Base-by-base conservation (phyloP, 2,113 vertebrate genomes). In the Thryonomys swinderianus region DNA sequence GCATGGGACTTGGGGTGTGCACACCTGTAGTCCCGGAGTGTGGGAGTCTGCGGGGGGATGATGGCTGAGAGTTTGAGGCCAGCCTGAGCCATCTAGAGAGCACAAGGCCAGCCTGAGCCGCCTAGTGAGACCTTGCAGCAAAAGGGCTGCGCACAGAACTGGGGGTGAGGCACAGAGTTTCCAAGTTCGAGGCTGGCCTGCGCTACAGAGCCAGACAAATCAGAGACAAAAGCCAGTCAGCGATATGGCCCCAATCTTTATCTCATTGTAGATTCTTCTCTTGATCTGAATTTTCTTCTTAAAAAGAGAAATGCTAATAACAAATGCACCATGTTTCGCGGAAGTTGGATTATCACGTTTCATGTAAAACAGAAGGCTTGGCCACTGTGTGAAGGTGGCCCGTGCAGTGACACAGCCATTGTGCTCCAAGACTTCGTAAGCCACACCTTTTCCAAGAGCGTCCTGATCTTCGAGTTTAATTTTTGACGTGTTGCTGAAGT, bases 291-390 rank as follows among this genome's bases (percentile, higher is more conserved):
- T 88, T 88, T 74, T 66, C n/a, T 71, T 55, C 61, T 57, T 82
- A 48, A 93, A 85, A 88, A 55, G 2, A 91, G 64, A 85, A 73
- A 66, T 71, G 7, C 59, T 85, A 74, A 91, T 13, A 80, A 91
- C 7, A 92, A 79, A 64, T 40, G 27, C 14, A 32, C 0, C 2
- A 10, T 20, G 1, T 18, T 92, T 61, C n/a, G 79, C 20, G 23
- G 37, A 66, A 87, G 12, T 45, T 8, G 2, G 17, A 84, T 48
- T 27, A 11, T 51, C 76, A 57, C 40, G 55, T 48, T 71, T 18
- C 45, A 51, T 64, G 20, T 69, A 87, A 94, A 85, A 8, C 32
- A 92, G 66, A 79, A 71, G 55, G 59, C 55, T 86, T 73, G 7
- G 30, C 12, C 14, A 69, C 13, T 48, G 48, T 37, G 30, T 48